Evolutionary conservation across 92 coral and sea anemone species (phyloP).

Genomic region (Phenganax marumi): DNA sequence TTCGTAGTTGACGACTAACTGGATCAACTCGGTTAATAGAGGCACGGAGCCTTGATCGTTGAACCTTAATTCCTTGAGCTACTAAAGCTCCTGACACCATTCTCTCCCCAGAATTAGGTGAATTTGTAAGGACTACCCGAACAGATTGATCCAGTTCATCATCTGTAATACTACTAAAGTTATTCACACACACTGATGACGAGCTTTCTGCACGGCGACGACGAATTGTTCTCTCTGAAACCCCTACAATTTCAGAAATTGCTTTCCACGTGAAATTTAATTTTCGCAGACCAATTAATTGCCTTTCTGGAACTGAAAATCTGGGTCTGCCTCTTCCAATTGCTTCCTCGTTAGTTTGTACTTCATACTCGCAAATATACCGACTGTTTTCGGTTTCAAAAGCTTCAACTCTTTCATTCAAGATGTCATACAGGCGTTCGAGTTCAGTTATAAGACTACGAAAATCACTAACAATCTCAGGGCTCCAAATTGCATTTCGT

Average conservation of each 20-base stretch:
- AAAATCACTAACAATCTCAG: neutral
- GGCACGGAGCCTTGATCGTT: constrained; percentile 15
- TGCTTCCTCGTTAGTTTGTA: neutral
- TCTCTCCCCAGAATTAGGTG: constrained; percentile 16
- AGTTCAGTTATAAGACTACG: neutral
- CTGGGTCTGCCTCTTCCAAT: constrained; percentile 53
- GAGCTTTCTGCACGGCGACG: constrained; percentile 39
- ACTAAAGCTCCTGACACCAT: constrained; percentile 20
- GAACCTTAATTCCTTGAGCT: constrained; percentile 8
- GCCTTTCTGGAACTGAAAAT: constrained; percentile 50
- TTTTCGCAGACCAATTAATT: constrained; percentile 55
- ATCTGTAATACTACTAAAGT: neutral
- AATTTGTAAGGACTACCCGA: too few relatives aligned
- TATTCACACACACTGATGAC: neutral
- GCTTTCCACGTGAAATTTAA: constrained; percentile 55
- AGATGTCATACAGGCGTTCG: neutral
- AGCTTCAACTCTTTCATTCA: neutral
- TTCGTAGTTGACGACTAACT: neutral
- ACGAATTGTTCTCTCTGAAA: constrained; percentile 53
- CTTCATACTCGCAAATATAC: neutral
- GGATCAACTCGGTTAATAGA: constrained; percentile 14
- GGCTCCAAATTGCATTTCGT: neutral
- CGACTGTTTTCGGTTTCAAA: neutral
- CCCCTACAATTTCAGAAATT: constrained; percentile 52
- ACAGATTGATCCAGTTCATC: neutral